phyloP scores from a whole-genome alignment of 2,888 invertebrate genomes.

The Drosophila anomelani region DNA sequence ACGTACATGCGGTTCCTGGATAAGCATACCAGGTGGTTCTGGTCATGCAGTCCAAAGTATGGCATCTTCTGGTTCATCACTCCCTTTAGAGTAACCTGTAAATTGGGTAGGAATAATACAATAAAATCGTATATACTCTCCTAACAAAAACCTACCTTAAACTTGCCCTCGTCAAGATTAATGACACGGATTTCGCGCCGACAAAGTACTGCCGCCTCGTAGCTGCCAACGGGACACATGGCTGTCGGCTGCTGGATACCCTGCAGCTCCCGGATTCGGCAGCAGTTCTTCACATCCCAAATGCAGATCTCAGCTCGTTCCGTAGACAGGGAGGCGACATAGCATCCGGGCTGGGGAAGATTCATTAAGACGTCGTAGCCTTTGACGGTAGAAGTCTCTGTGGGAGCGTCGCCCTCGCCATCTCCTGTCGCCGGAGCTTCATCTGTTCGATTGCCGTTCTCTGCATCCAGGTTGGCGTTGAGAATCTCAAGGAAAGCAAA shows the following conservation, averaged over 20 bases:
- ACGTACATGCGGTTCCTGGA: slow-evolving; percentile 95
- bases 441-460: slow-evolving; percentile 40
- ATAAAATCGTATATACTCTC: background rate
- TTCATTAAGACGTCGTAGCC: slow-evolving; percentile 84
- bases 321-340: slow-evolving; percentile 91
- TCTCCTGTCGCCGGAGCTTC: slow-evolving; percentile 4
- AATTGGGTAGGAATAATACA: too few relatives aligned
- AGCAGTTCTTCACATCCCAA: slow-evolving; percentile 90
- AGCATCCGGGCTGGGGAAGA: slow-evolving; percentile 87
- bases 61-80: slow-evolving; percentile 98
- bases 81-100: slow-evolving; percentile 90
- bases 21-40: slow-evolving; percentile 90
- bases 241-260: slow-evolving; percentile 92
- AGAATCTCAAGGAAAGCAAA: slow-evolving; percentile 85
- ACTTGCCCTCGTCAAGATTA: slow-evolving; percentile 90
- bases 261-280: slow-evolving; percentile 88
- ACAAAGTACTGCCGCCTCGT: slow-evolving; percentile 92
- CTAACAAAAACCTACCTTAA: slow-evolving; percentile 75
- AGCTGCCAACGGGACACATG: slow-evolving; percentile 91
- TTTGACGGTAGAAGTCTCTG: slow-evolving; percentile 55
- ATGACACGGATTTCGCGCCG: slow-evolving; percentile 92
- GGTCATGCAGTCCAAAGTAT: slow-evolving; percentile 93
- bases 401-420: slow-evolving; percentile 3
- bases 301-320: slow-evolving; percentile 91
- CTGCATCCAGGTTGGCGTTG: slow-evolving; percentile 79